Base-by-base conservation (phyloP, 2,888 invertebrate species). In the Microctonus hyperodae region DNA sequence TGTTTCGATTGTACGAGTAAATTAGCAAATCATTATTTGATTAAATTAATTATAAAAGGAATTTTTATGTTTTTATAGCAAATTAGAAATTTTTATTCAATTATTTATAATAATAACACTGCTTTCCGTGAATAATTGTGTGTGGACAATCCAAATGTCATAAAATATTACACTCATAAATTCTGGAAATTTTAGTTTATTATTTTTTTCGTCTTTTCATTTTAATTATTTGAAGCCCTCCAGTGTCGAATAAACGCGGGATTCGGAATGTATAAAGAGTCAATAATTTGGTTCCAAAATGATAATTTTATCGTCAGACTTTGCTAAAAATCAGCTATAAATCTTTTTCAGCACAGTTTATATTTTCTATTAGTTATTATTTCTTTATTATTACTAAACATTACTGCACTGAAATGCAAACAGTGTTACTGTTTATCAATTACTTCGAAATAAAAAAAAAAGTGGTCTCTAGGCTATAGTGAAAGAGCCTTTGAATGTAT, bases 91-190 rank as follows among this genome's bases (percentile, higher is more conserved):
- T 65, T 58, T 65, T 51, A 40, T 63, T 65, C 65, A 23, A 22
- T 55, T 73, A 37, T 73, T 67, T 73, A 76, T 65, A 75, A 78
- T 65, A 75, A 78, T 76, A 79, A 78, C 80, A 81, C 82, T 83
- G 81, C 82, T 83, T 83, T 81, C 81, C 78, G 76, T 81, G 83
- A n/a, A n/a, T n/a, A n/a, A 81, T 82, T 83, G 82, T 83, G 83
- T 20, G 82, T 81, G 77, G 75, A 75, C 76, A 80, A 70, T 78
- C 79, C 79, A 79, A 77, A 73, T 75, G 73, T 76, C 74, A 25
- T 20, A 77, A 78, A 82, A 83, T 83, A 81, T 83, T 83, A 79
- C 79, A 79, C 78, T 81, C 82, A 82, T 82, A 77, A 82, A 81
- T 81, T 78, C 5, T 78, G 81, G 79, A 78, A 77, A 79, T 79